Base-by-base conservation (phyloP, 92 coral and sea anemone species). In the Siderastrea radians region DNA sequence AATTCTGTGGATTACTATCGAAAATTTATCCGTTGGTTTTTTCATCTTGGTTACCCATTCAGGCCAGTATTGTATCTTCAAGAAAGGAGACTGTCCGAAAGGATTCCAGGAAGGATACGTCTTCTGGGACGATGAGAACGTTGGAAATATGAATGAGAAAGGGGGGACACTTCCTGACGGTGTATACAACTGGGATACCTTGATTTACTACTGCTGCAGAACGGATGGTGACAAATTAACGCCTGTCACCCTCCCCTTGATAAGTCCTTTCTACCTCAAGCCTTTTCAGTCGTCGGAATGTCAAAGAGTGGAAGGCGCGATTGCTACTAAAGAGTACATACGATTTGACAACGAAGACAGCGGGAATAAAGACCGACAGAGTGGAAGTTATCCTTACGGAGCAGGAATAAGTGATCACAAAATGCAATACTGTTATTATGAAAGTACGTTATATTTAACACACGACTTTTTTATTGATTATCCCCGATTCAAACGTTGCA, bases 251-350 rank as follows among this genome's bases (percentile, higher is more conserved):
- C 88, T 91, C 51, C 94, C 94, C 26, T 68, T 82, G 7, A 73
- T 47, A n/a, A 79, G 77, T 48, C 88, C 94, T 61, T 80, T 91
- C 60, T 91, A 86, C 73, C 78, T 91, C 64, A 78, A 71, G 81
- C 71, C 86, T 9, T 78, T 48, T 8, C 73, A 79, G 19, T 26
- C 77, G 68, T 19, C 75, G 0, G 80, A 79, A 52, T 90, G 94
- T 10, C 94, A 91, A 26, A 91, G 94, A 8, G 94, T 91, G 58
- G n/a, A 61, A 11, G 85, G 91, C 66, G 92, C 94, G 44, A 61
- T 91, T 38, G 78, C 91, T 43, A 67, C 85, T 1, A 16, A 81
- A 17, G 92, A 91, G 82, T 91, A 53, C 54, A 87, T 91, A 48
- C 68, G 78, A 51, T 88, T 68, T 65, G 89, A 91, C 62, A 83